Base-by-base conservation (phyloP, 2,113 vertebrate species). In the Gambusia holbrooki region DNA sequence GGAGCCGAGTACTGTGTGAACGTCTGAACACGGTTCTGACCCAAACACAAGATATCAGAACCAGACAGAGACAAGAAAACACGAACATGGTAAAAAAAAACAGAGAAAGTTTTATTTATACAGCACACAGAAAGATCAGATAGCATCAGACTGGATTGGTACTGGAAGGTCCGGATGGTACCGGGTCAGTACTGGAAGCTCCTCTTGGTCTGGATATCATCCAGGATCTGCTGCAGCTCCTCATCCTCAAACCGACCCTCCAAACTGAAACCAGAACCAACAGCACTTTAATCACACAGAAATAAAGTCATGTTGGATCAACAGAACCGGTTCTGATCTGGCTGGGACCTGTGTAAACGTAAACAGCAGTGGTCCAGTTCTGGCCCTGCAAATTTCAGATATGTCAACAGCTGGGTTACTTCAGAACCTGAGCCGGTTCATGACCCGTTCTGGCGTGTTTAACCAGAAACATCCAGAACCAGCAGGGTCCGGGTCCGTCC, bases 201-300 rank as follows among this genome's bases (percentile, higher is more conserved):
- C 80, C 97, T 95, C 89, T 99, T 99, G 54, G 98, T 99, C 93
- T 99, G 97, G 91, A 99, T 99, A 81, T 98, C 97, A 0, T 99
- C 98, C 14, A 99, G 96, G 73, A 99, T 99, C 93, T 99, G 97
- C 74, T 99, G 97, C 22, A 99, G 92, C 84, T 99, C 97, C 70
- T 99, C 97, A 54, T 99, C 97, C 74, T 99, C 97, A 89, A 99
- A 99, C 0, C 97, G 95, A 0, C 98, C 97, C 88, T 99, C 97
- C 85, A 99, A 73, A 90, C 98, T 99, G 87, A 2, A 74, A 27
- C 74, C 62, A 79, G 3, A 40, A 33, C 1, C 32, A 40, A 33
- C 1, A 63, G 6, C 2, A 54, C 51, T 22, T 10, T 8, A 58
- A 58, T 58, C 1, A 58, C 51, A 58, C 69, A 67, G 14, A 12